These are phyloP conservation scores for Gallinago stenura DNA, from an alignment of 2,797 vertebrate species.

Conservation along the genomic window DNA sequence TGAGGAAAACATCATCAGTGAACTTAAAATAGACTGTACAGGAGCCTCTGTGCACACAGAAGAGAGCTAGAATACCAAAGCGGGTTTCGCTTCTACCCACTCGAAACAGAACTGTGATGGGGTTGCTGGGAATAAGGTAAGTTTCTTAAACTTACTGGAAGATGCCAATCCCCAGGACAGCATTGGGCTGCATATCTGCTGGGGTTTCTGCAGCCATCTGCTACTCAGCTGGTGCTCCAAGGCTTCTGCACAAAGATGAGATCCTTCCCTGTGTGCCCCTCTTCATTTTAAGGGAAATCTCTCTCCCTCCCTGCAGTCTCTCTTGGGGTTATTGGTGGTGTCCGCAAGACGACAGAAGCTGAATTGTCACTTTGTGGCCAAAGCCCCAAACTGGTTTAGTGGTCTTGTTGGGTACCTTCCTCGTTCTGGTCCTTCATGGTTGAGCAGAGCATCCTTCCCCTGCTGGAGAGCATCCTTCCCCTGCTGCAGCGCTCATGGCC, in stretches of 20 bases:
- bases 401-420: not conserved
- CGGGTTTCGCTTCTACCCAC: not conserved
- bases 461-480: not conserved
- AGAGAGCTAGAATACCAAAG: not conserved
- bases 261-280: not conserved
- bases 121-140: not conserved
- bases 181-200: not conserved
- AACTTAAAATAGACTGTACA: not conserved
- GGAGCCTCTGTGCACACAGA: not conserved
- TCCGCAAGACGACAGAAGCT: not conserved
- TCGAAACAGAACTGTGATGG: accelerated
- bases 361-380: not conserved
- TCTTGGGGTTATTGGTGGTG: accelerated
- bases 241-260: not conserved
- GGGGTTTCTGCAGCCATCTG: not conserved
- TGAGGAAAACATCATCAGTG: not conserved
- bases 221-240: not conserved
- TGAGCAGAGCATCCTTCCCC: not conserved
- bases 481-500: not conserved
- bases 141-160: not conserved
- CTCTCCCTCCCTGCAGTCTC: not conserved
- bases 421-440: accelerated
- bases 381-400: not conserved
- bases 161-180: not conserved
- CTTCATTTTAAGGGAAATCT: accelerated